Evolutionary conservation across 2,888 invertebrate genomes (phyloP), one percentile per base, ranked within the genome.

Genomic region (Hylaea fasciaria): DNA sequence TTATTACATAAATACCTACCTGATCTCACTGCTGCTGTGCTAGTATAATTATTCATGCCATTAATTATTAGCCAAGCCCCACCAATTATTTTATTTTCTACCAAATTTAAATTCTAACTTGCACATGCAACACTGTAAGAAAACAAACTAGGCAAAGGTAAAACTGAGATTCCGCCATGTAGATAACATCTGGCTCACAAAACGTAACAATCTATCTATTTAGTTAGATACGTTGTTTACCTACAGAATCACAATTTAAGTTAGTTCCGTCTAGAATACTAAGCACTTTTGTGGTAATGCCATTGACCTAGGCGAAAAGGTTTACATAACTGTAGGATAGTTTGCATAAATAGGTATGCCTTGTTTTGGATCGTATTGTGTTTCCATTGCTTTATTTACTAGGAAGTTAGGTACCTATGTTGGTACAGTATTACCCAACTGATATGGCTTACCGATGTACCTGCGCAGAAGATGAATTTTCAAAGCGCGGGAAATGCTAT

Each of bases 231-330:
- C 62, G 50, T 43, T 60, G 57, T 48, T 64, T 67, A 65, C 62
- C 16, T 61, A 62, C 66, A 66, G 76, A 71, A 76, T 76, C 69
- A 70, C 73, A 72, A 74, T 73, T 70, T 67, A 72, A 71, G 71
- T 64, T 62, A 53, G 14, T 58, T 68, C 68, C 64, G 64, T 55
- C 55, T 63, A 16, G 81, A 76, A 80, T 83, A 72, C 71, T 64
- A 73, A 80, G 65, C 57, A 56, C 12, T 22, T 48, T 37, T 63
- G 65, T 59, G 51, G 48, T 44, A 59, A 69, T 72, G 82, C 71
- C 82, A 79, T 74, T 78, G 83, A 80, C 80, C 83, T 77, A 73
- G 69, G 74, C 47, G 57, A 56, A 56, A 61, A 61, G n/a, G 74
- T 80, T 80, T 76, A 76, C 77, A 71, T 73, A 72, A 77, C 64